These are phyloP conservation scores for Heliconius ismenius DNA, from an alignment of 2,888 invertebrate species.

Conservation along the genomic window DNA sequence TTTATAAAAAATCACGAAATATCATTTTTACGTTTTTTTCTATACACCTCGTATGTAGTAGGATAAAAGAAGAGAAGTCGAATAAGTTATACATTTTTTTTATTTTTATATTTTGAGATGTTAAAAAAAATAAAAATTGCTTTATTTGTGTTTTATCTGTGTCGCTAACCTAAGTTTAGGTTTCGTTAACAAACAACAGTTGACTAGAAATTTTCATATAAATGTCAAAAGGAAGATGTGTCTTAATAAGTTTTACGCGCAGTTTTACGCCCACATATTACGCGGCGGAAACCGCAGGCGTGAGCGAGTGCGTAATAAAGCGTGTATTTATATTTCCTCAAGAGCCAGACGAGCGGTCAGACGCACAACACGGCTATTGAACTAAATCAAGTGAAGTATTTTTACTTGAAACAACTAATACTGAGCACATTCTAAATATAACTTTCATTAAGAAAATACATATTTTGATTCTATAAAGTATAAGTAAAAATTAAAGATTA, in stretches of 20 bases:
- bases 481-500: no score
- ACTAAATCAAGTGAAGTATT: neutral
- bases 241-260: neutral
- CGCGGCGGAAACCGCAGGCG: constrained; percentile 12
- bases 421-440: neutral
- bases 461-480: no score
- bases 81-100: no score
- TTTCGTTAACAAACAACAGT: neutral
- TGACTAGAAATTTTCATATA: neutral
- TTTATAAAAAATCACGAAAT: no score
- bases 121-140: no score
- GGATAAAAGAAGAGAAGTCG: no score
- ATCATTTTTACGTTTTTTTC: no score
- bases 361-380: neutral
- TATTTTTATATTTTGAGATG: no score
- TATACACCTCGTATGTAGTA: no score
- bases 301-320: constrained; percentile 21
- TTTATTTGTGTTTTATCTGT: neutral
- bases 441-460: no score
- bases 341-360: neutral
- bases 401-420: neutral
- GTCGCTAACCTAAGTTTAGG: neutral
- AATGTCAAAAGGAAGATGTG: constrained; percentile 9
- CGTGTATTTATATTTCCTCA: constrained; percentile 17
- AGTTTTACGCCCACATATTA: neutral